These are phyloP conservation scores for Tenodera sinensis DNA, from an alignment of 2,888 invertebrate species.

Conservation along the genomic window DNA sequence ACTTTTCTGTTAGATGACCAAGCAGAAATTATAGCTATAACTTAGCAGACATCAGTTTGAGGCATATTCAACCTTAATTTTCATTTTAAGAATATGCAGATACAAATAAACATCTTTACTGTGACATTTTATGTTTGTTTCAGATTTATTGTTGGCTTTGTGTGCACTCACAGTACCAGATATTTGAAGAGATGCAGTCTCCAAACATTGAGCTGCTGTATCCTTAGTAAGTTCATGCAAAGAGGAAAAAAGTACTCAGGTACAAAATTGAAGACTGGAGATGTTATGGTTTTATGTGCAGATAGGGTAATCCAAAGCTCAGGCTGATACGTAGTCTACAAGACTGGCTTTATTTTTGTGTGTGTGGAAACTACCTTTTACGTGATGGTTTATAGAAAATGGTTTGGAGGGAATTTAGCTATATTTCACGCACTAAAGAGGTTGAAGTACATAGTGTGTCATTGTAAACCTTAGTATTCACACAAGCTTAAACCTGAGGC, in stretches of 20 bases:
- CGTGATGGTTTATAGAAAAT: background rate
- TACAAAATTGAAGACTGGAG: background rate
- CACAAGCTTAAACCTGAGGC: too few relatives aligned
- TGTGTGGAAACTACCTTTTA: background rate
- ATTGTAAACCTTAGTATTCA: background rate
- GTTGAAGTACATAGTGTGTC: background rate
- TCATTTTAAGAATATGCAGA: too few relatives aligned
- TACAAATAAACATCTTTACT: background rate
- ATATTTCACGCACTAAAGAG: background rate
- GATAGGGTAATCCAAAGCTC: background rate
- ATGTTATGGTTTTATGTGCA: background rate
- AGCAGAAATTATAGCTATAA: background rate
- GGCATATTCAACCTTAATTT: too few relatives aligned
- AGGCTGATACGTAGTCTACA: background rate
- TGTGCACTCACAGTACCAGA: slow-evolving; percentile 79
- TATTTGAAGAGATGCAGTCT: slow-evolving; percentile 75
- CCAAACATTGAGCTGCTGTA: slow-evolving; percentile 80
- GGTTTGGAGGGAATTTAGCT: background rate
- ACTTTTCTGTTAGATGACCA: too few relatives aligned
- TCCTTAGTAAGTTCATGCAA: slow-evolving; percentile 45
- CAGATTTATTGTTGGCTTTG: slow-evolving; percentile 86
- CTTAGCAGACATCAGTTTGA: background rate
- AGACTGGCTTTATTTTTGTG: background rate
- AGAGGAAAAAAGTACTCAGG: background rate
- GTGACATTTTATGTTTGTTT: slow-evolving; percentile 41